Evolutionary conservation across 1,140 invertebrate species (phyloP), one percentile per base, ranked within the genome.

Genomic region (Trichonephila clavipes): DNA sequence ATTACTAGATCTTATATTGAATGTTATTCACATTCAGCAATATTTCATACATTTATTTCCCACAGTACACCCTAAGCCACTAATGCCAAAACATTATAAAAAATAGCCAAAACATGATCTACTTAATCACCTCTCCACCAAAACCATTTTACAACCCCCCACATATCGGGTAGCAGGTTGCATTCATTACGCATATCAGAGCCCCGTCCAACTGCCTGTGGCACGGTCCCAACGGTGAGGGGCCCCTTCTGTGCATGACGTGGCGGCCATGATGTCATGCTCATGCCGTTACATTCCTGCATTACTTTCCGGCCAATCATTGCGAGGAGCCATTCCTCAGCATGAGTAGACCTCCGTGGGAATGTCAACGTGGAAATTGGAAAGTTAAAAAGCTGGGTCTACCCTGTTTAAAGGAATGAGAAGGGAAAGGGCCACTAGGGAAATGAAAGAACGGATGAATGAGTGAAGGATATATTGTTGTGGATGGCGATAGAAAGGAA

Each of bases 301-400:
- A 62, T 34, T 44, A 44, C 44, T 44, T 44, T 44, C 44, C 44
- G 16, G 58, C 51, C 51, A 58, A 87, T 87, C 85, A 87, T 87
- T 62, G 28, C 85, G 14, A 19, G 14, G 8, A 87, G 58, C 40
- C 87, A 88, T 88, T 88, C 87, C 87, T 88, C 19, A 14, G 87
- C 87, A 88, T 69, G 85, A 44, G 44, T 44, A 18, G 77, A 19
- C 16, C 51, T 66, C 24, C 24, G 51, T 51, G 88, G 88, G 88
- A 90, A 90, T 90, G 88, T 62, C 81, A 83, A 28, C 61, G 61
- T n/a, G 87, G 87, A 88, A 69, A 87, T 62, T 87, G 85, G 58
- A 62, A 87, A 87, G 85, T 87, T 87, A 87, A 87, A 86, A 87
- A 87, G 85, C 61, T 34, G 51, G 83, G 62, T 12, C 16, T 44